Base-by-base conservation (phyloP, 2,113 vertebrate genomes). In the Cavia porcellus region DNA sequence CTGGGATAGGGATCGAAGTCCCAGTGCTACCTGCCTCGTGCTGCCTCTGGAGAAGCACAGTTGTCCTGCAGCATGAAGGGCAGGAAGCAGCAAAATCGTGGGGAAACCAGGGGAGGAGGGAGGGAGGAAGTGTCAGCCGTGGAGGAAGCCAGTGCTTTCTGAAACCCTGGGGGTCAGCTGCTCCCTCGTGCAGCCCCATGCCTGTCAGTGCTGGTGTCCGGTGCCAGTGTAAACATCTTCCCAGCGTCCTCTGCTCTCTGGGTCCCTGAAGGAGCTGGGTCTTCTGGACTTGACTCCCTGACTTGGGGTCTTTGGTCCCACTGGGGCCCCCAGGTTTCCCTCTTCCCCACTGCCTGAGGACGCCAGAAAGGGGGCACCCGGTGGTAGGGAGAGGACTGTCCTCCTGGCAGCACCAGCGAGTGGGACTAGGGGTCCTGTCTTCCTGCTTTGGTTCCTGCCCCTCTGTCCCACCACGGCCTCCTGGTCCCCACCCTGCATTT, bases 361-460 rank as follows among this genome's bases (percentile, higher is more conserved):
- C 94, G 84, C 92, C 22, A 30, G 81, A 79, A 79, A 77, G 81
- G 95, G 70, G 91, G 59, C 45, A 30, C 25, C 42, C 52, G 24
- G 74, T 74, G 80, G 30, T 55, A 70, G 32, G 15, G 2, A 19
- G 66, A n/a, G 66, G 35, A 15, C 15, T 70, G 3, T 2, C 11
- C 45, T 20, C 88, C 32, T 11, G 9, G 38, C 83, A 32, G 57
- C 47, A 19, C 25, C 28, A 35, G n/a, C 11, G 35, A 92, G 55
- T 19, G 35, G 90, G 22, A 38, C 45, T 74, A n/a, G 19, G n/a
- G 72, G 55, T 61, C 59, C 24, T 70, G 72, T 25, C 77, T 59
- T 92, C 64, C 64, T 50, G 62, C 50, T 68, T 81, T 87, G 84
- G 55, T 62, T 59, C 47, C 20, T 66, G 2, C n/a, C 38, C 50